Percentiles rank a stretch among this genome's conserved stretches.
Conservation (phyloP, 1,140 invertebrate species). For the Drosophila sulfurigaster region DNA sequence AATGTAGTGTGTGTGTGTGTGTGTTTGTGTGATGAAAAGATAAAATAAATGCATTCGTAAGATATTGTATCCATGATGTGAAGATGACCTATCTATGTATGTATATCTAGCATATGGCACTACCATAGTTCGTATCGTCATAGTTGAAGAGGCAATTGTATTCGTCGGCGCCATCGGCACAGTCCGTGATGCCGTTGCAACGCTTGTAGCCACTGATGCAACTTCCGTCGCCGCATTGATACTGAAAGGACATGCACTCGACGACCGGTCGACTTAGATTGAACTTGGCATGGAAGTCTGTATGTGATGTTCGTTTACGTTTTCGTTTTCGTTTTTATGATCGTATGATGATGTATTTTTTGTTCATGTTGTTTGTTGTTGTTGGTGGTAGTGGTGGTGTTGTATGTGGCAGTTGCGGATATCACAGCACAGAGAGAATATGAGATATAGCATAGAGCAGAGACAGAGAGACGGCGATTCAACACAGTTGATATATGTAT, state of each 20-base stretch:
- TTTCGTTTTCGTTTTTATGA: constrained; percentile 24
- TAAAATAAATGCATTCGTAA: constrained; percentile 19
- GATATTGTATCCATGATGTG: background rate
- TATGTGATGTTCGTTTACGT: constrained; percentile 5
- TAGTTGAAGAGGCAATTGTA: constrained; percentile 86
- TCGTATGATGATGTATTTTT: constrained; percentile 28
- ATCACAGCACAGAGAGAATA: constrained; percentile 36
- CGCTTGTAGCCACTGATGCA: constrained; percentile 88
- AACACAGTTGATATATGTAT: constrained; percentile 22
- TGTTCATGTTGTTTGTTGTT: constrained; percentile 32
- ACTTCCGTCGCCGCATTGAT: constrained; percentile 88
- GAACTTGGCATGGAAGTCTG: constrained; percentile 74
- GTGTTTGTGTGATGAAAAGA: constrained; percentile 37
- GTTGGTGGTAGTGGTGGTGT: constrained; percentile 28
- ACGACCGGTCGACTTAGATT: constrained; percentile 73
- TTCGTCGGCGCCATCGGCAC: constrained; percentile 89
- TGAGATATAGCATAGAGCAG: constrained; percentile 37
- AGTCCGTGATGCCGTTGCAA: constrained; percentile 89
- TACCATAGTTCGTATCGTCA: constrained; percentile 76
- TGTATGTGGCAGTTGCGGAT: constrained; percentile 22
- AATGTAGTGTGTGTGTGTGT: constrained; percentile 21
- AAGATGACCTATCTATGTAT: too few relatives aligned
- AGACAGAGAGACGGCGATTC: constrained; percentile 34
- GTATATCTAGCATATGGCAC: background rate
- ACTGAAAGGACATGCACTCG: constrained; percentile 84